Evolutionary conservation across 2,888 invertebrate genomes (phyloP), one percentile per base, ranked within the genome.

Genomic region (Ophion ellenae): DNA sequence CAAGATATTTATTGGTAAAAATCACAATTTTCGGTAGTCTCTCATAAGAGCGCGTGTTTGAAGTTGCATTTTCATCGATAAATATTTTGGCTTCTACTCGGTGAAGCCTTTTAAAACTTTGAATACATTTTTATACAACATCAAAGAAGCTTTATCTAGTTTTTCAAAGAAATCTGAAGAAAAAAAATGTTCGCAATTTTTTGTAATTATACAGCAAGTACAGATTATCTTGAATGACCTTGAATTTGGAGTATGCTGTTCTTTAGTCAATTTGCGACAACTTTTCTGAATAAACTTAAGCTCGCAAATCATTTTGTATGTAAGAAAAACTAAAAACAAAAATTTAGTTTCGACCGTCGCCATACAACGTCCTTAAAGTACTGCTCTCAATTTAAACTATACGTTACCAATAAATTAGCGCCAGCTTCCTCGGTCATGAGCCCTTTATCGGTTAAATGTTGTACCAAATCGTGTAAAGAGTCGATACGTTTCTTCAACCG

Each of bases 211-310:
- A 47, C 63, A 75, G 47, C 75, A 63, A 75, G 45, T 61, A 73
- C 73, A 61, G 32, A 73, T 73, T 59, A 73, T 59, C 73, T 73
- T 14, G 75, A 45, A 63, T 32, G 61, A 59, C 36, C 45, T 75
- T 75, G 36, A 75, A 75, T 75, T 75, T 36, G 14, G 63, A 75
- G 63, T 63, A 47, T 64, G 63, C 45, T 63, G 36, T 59, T 73
- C 28, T 73, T 57, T 32, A 73, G 32, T 59, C 71, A 59, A 59
- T 73, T 59, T 53, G 71, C 17, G 28, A 59, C 59, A 59, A 73
- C 71, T 59, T 73, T 32, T 32, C 59, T 73, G 3, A 59, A 9
- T 40, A 9, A 40, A 40, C 40, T 40, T 40, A 40, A 40, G 40
- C 40, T 40, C 9, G 40, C 40, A 40, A 40, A 40, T 9, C 40